Conservation (phyloP, 2,797 vertebrate genomes). For the Eulemur rubriventer region DNA sequence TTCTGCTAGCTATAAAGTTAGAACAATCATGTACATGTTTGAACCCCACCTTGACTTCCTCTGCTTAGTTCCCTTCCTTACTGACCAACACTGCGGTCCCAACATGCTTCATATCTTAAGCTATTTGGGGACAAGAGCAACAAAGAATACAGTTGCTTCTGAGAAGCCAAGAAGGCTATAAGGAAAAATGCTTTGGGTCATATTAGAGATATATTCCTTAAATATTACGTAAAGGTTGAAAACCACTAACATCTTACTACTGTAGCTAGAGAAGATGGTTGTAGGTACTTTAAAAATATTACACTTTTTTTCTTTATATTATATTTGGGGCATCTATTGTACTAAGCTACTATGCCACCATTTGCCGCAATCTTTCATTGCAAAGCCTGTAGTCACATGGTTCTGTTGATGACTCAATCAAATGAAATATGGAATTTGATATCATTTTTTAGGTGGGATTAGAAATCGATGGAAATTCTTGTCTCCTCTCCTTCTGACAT, state of each 20-base stretch:
- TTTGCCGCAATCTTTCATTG: neutral
- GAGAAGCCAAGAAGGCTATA: neutral
- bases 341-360: no score
- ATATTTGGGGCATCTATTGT: neutral
- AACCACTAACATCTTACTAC: neutral
- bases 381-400: neutral
- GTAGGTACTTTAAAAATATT: neutral
- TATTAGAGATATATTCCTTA: neutral
- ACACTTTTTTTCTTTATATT: neutral
- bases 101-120: neutral
- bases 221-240: neutral
- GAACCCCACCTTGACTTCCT: rapidly evolving
- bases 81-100: neutral
- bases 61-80: neutral
- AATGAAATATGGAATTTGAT: neutral
- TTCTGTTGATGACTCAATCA: neutral
- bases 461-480: neutral
- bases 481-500: neutral
- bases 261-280: neutral
- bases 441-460: neutral
- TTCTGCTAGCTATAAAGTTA: neutral
- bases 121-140: neutral
- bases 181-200: neutral
- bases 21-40: neutral
- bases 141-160: neutral